These are phyloP conservation scores for Megaleporinus macrocephalus DNA, from an alignment of 2,113 vertebrate genomes.

Conservation along the genomic window DNA sequence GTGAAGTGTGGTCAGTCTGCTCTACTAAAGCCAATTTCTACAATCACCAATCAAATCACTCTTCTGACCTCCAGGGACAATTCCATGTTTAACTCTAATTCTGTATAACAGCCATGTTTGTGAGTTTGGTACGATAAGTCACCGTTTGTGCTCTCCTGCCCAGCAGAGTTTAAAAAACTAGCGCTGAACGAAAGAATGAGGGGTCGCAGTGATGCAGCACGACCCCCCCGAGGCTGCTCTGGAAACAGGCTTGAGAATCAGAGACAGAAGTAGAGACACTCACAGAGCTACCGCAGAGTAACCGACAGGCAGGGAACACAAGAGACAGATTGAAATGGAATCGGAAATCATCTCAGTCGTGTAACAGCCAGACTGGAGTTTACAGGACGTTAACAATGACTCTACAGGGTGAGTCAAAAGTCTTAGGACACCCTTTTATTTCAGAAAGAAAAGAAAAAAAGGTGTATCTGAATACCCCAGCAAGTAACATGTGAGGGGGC, in stretches of 20 bases:
- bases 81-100: too few species aligned
- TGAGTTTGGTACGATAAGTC: not conserved
- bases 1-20: too few species aligned
- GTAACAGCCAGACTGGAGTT: not conserved
- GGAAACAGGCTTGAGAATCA: conserved; percentile 52
- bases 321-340: conserved; percentile 67
- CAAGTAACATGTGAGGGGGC: too few species aligned
- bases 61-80: too few species aligned
- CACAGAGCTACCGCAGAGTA: conserved; percentile 77
- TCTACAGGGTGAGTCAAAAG: too few species aligned
- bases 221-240: conserved; percentile 49
- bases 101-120: too few species aligned
- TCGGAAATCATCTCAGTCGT: conserved; percentile 27
- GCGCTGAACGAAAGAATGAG: conserved; percentile 55
- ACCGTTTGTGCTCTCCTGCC: conserved; percentile 27
- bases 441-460: too few species aligned
- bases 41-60: too few species aligned
- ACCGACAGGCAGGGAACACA: conserved; percentile 68
- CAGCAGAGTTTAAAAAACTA: conserved; percentile 59
- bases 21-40: too few species aligned
- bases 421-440: too few species aligned
- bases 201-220: conserved; percentile 52
- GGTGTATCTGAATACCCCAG: too few species aligned
- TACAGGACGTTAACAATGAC: not conserved
- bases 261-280: conserved; percentile 69